Conservation (phyloP, 2,113 vertebrate species). For the Tragelaphus imberbis region DNA sequence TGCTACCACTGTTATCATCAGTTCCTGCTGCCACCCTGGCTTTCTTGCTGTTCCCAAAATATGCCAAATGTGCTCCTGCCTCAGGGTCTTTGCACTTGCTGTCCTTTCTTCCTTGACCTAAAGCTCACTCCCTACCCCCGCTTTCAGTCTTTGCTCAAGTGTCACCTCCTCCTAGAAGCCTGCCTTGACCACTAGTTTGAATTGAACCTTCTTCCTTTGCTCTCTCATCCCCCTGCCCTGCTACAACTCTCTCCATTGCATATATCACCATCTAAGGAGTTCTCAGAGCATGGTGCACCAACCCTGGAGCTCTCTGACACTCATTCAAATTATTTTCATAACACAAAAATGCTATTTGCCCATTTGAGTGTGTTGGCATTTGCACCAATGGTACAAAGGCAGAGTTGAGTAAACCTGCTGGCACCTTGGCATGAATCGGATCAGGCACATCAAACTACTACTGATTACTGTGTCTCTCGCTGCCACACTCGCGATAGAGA, state of each 20-base stretch:
- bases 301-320: background rate
- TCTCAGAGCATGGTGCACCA: background rate
- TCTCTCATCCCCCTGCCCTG: background rate
- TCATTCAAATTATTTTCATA: background rate
- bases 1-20: background rate
- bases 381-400: background rate
- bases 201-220: fast-evolving
- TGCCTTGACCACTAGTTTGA: background rate
- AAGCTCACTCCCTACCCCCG: background rate
- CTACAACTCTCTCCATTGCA: background rate
- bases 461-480: too few relatives aligned
- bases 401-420: background rate
- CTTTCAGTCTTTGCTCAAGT: background rate
- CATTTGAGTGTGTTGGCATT: background rate
- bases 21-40: background rate
- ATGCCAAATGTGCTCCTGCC: background rate
- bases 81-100: background rate
- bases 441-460: too few relatives aligned
- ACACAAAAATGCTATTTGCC: background rate
- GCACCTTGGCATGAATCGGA: background rate
- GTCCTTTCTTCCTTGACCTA: background rate
- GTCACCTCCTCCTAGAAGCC: background rate
- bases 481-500: background rate
- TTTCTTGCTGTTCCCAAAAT: background rate
- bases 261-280: background rate